Conservation (phyloP, 2,888 invertebrate species). For the Cerastoderma edule region DNA sequence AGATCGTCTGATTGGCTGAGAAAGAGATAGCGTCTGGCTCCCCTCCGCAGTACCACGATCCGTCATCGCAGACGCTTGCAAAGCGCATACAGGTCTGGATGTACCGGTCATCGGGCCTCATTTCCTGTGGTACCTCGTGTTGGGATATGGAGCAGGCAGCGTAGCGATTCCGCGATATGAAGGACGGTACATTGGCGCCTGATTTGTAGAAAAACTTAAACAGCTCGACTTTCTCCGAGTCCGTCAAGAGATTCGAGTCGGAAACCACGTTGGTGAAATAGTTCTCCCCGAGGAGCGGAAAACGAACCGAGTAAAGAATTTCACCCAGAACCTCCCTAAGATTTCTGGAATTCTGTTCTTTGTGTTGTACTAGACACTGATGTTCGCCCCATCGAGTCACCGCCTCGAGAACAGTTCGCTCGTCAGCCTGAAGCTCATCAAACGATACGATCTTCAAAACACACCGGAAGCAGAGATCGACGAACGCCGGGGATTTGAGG, state of each 20-base stretch:
- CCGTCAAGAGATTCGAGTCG: constrained; percentile 60
- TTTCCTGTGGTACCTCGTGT: constrained; percentile 39
- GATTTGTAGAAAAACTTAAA: constrained; percentile 67
- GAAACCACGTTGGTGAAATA: constrained; percentile 67
- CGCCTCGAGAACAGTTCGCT: constrained; percentile 58
- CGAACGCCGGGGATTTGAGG: constrained; percentile 56
- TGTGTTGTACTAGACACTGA: constrained; percentile 54
- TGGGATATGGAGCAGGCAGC: constrained; percentile 44
- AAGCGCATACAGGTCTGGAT: constrained; percentile 68
- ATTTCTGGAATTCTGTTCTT: constrained; percentile 55
- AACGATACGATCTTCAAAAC: constrained; percentile 55
- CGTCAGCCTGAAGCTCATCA: constrained; percentile 66
- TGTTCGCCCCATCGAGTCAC: constrained; percentile 60
- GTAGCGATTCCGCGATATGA: constrained; percentile 55
- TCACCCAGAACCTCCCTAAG: constrained; percentile 57
- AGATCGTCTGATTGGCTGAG: constrained; percentile 54
- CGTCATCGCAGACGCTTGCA: constrained; percentile 61
- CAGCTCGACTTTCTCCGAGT: constrained; percentile 65
- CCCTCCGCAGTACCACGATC: constrained; percentile 68
- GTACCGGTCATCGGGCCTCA: constrained; percentile 44
- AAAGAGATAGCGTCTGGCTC: constrained; percentile 66
- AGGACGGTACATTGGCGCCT: constrained; percentile 41
- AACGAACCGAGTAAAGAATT: constrained; percentile 62
- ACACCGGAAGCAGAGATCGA: constrained; percentile 57
- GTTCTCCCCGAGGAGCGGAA: constrained; percentile 64